Percentiles rank a stretch among this genome's conserved stretches.
Evolutionary conservation across 2,888 invertebrate species (phyloP).

Genomic region (Lycocerus yunnanus): DNA sequence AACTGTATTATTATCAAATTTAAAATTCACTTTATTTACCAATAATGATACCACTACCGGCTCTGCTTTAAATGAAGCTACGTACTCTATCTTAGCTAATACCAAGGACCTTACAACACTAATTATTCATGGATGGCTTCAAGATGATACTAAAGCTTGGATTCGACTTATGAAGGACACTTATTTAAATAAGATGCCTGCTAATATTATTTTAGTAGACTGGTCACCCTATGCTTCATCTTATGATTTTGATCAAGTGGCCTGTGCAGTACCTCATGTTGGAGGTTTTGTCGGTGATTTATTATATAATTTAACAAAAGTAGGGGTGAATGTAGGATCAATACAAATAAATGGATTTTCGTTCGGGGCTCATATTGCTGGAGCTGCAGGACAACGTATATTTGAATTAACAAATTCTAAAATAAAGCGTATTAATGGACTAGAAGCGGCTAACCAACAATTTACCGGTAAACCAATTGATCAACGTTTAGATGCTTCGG

Average conservation of each 20-base stretch:
- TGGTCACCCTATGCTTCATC: neutral
- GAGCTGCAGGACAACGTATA: neutral
- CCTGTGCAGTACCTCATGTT: neutral
- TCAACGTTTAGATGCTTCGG: neutral
- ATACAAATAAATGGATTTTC: neutral
- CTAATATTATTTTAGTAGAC: neutral
- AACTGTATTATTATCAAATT: neutral
- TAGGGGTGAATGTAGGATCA: no score
- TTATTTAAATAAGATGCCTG: neutral
- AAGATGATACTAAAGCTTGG: neutral
- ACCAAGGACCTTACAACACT: neutral
- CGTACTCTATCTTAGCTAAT: neutral
- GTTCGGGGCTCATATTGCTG: neutral
- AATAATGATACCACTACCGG: neutral
- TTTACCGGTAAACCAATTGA: neutral
- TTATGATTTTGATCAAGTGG: neutral
- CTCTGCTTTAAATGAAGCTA: neutral
- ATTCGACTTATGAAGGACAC: neutral
- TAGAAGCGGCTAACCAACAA: neutral
- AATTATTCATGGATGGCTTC: neutral
- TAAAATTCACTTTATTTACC: neutral
- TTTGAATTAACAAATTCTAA: neutral
- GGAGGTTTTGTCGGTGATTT: neutral
- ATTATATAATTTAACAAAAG: no score
- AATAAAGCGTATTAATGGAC: neutral